Percentiles rank a stretch among this genome's conserved stretches.
These are phyloP conservation scores for Peromyscus aztecus DNA, from an alignment of 2,797 vertebrate genomes.

Conservation along the genomic window DNA sequence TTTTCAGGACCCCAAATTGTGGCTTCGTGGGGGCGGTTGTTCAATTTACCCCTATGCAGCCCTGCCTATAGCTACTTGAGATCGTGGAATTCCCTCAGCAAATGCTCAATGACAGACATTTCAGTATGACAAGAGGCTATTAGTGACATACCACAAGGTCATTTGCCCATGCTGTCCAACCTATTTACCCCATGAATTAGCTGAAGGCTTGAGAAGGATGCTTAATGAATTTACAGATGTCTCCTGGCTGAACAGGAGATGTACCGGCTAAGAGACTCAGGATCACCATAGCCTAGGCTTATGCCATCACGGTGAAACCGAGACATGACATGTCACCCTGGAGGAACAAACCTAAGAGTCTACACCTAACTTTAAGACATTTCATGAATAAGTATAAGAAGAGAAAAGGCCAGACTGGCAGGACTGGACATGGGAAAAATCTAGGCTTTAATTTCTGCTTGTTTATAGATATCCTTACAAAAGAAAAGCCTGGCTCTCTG, in stretches of 20 bases:
- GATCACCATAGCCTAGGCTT: neutral
- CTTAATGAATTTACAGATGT: neutral
- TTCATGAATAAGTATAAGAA: neutral
- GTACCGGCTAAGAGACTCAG: conserved; percentile 4
- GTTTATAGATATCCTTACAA: neutral
- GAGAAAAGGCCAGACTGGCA: neutral
- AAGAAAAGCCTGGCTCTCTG: neutral
- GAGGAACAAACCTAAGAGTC: neutral
- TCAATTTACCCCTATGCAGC: neutral
- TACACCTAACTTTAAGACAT: conserved; percentile 48
- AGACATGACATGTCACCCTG: conserved; percentile 1
- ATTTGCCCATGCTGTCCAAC: neutral
- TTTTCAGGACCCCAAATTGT: neutral
- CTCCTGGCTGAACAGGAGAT: neutral
- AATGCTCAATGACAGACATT: conserved; percentile 4
- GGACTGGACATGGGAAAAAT: neutral
- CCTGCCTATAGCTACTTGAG: neutral
- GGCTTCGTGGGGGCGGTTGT: neutral
- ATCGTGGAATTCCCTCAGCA: neutral
- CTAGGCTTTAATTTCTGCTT: neutral
- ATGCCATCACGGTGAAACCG: conserved; percentile 1
- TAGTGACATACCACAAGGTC: neutral
- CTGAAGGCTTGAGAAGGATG: neutral
- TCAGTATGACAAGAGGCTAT: neutral
- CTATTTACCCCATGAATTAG: conserved; percentile 16